Evolutionary conservation across 2,888 invertebrate genomes (phyloP), one percentile per base, ranked within the genome.

Genomic region (Synergus itoensis): DNA sequence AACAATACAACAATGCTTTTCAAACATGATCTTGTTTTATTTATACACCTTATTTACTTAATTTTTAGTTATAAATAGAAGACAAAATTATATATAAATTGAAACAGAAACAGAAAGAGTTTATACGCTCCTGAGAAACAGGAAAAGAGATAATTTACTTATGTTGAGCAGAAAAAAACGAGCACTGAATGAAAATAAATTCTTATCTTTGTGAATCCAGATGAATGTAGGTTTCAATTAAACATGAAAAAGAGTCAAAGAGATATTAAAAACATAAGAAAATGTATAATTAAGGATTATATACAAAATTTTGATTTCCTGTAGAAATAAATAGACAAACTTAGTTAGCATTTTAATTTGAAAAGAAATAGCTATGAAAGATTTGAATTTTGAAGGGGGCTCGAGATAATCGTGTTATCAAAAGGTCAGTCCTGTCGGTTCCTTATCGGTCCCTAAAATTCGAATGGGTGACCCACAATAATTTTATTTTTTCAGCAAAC

Each of bases 341-440:
- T 79, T 83, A 79, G 81, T 83, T 79, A 78, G 77, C 76, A 69
- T 57, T 40, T 28, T 65, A 60, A 62, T 21, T 18, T 64, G 48
- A 60, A 69, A 43, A 63, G 76, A 76, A 80, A 53, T 28, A 69
- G 75, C 43, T 40, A 62, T 18, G 12, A 53, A 36, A 21, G 73
- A 77, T 28, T 53, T 73, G 9, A 48, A 69, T 73, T 73, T 73
- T 16, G 73, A 60, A 79, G 67, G 60, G 48, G 76, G 77, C 77
- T 63, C 76, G 64, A 79, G 79, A 48, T 43, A 67, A 78, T 62
- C 43, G 67, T 76, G 80, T 83, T 80, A 80, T 80, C 80, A 73
- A 18, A 40, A 75, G 80, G 80, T 80, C 79, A 77, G 77, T 16
- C 41, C 62, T 80, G 75, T 77, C 77, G 43, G 36, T 41, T 63